phyloP scores from a whole-genome alignment of 2,888 invertebrate species.

The Epinotia ramella region DNA sequence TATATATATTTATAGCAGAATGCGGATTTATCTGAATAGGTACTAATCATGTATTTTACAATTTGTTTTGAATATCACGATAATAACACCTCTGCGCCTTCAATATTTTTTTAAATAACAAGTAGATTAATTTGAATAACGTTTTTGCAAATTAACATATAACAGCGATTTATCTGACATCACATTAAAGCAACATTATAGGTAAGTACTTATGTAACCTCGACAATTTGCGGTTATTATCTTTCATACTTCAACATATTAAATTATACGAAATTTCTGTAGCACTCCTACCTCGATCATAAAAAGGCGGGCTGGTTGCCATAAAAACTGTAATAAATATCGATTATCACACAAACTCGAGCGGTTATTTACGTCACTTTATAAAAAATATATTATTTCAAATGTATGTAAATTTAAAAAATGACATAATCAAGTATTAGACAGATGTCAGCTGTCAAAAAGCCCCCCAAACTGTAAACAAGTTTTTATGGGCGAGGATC shows the following conservation, averaged over 20 bases:
- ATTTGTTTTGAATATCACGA: conserved; percentile 66
- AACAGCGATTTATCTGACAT: conserved; percentile 8
- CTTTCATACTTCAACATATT: neutral
- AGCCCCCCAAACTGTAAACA: conserved; percentile 20
- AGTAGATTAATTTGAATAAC: conserved; percentile 11
- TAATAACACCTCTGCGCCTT: conserved; percentile 53
- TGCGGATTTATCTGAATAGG: conserved; percentile 68
- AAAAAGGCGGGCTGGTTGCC: conserved; percentile 5
- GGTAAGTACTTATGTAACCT: neutral
- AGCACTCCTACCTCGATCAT: neutral
- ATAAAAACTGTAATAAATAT: conserved; percentile 21
- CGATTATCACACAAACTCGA: neutral
- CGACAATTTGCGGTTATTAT: neutral
- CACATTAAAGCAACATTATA: neutral
- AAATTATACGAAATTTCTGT: neutral
- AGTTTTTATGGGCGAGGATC: conserved; percentile 17
- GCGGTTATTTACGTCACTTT: neutral
- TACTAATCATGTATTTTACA: conserved; percentile 76
- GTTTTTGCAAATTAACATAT: conserved; percentile 20
- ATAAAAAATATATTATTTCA: conserved; percentile 3
- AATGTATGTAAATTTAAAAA: neutral
- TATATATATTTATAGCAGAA: conserved; percentile 38
- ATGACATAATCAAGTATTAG: neutral
- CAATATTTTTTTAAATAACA: conserved; percentile 17
- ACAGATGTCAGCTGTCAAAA: conserved; percentile 22